These are phyloP conservation scores for Catagonus wagneri DNA, from an alignment of 2,113 vertebrate species.

Conservation along the genomic window DNA sequence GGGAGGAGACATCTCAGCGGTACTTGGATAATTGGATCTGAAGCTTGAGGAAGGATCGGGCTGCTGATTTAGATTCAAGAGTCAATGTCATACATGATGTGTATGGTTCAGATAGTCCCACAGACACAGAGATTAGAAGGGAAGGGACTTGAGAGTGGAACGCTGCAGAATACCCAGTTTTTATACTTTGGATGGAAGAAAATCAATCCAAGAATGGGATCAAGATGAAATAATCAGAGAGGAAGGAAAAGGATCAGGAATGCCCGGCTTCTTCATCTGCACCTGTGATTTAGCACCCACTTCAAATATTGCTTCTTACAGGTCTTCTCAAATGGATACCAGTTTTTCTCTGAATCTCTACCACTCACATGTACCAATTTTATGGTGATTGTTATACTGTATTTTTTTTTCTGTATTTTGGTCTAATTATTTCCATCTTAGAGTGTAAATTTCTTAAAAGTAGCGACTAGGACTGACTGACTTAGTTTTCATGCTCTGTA, in stretches of 20 bases:
- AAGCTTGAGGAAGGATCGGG: background rate
- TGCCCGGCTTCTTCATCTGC: background rate
- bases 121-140: background rate
- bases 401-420: background rate
- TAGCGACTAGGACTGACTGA: background rate
- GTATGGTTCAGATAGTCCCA: background rate
- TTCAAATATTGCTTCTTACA: background rate
- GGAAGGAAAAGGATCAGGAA: background rate
- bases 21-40: background rate
- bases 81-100: background rate
- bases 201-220: background rate
- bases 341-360: background rate
- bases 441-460: constrained; percentile 10
- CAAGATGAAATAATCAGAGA: background rate
- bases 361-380: background rate
- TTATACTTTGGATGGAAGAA: background rate
- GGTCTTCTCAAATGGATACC: background rate
- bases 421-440: background rate
- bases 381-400: background rate
- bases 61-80: background rate
- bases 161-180: background rate
- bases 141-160: background rate
- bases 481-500: constrained; percentile 8
- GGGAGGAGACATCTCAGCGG: background rate
- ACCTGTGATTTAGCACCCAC: background rate